Percentiles rank a stretch among this genome's conserved stretches.
Conservation (phyloP, 2,797 vertebrate species). For the Rousettus madagascariensis region DNA sequence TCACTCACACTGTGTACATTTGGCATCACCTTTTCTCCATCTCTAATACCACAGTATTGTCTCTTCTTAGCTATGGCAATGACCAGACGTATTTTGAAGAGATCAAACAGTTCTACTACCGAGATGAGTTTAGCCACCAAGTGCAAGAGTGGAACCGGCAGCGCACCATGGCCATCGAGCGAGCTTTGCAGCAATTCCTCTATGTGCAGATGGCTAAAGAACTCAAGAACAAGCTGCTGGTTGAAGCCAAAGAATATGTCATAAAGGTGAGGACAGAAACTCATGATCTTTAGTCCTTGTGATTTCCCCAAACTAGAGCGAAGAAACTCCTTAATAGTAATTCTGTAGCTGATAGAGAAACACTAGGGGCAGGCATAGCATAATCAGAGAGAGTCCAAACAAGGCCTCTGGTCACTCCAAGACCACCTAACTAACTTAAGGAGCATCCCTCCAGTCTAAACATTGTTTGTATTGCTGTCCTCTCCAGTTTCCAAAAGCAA, state of each 20-base stretch:
- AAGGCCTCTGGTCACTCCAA: neutral
- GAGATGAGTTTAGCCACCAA: conserved; percentile 99
- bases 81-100: conserved; percentile 99
- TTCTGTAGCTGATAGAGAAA: neutral
- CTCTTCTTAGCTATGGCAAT: conserved; percentile 85
- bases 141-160: conserved; percentile 99
- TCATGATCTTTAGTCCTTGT: neutral
- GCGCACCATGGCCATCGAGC: conserved; percentile 95
- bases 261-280: conserved; percentile 88
- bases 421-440: neutral
- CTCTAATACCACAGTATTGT: neutral
- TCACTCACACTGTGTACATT: neutral
- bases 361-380: neutral
- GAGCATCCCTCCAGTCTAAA: neutral
- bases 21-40: neutral
- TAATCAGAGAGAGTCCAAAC: neutral
- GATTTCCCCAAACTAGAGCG: neutral
- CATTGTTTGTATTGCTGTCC: neutral
- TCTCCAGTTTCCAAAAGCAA: neutral
- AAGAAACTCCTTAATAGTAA: neutral
- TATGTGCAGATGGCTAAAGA: conserved; percentile 99
- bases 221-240: conserved; percentile 94
- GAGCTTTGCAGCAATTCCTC: conserved; percentile 95
- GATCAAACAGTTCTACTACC: conserved; percentile 99
- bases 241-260: conserved; percentile 97